Evolutionary conservation across 1,140 invertebrate species (phyloP).

Genomic region (Drosophila rufa): DNA sequence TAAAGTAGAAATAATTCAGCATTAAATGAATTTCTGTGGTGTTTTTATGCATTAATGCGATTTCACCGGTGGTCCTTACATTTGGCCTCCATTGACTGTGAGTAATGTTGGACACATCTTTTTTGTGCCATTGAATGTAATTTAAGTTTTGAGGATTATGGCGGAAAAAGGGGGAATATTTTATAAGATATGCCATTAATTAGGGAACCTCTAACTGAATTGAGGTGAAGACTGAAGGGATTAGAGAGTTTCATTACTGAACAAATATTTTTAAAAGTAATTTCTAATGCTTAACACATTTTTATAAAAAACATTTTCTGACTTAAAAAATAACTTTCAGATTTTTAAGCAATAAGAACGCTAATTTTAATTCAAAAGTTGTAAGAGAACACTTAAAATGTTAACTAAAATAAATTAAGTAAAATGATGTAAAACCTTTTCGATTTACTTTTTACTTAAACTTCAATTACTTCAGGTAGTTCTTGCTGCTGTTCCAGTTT

Average conservation of each 20-base stretch:
- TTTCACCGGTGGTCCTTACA: constrained; percentile 16
- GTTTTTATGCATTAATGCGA: constrained; percentile 33
- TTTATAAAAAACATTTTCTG: too few relatives aligned
- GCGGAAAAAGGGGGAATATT: not conserved
- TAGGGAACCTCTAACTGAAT: not conserved
- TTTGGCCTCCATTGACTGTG: constrained; percentile 2
- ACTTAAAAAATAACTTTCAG: too few relatives aligned
- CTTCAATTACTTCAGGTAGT: too few relatives aligned
- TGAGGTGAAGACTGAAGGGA: not conserved
- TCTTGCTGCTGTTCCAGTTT: not conserved
- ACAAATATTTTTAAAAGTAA: too few relatives aligned
- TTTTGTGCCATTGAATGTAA: not conserved
- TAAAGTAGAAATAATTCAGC: constrained; percentile 39
- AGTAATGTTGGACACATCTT: constrained; percentile 7
- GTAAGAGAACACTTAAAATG: too few relatives aligned
- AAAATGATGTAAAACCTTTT: too few relatives aligned
- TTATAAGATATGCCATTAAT: not conserved
- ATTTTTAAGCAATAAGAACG: too few relatives aligned
- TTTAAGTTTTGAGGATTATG: constrained; percentile 5
- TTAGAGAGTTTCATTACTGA: not conserved
- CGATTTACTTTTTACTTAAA: too few relatives aligned
- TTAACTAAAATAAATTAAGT: too few relatives aligned
- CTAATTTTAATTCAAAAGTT: too few relatives aligned
- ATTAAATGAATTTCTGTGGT: constrained; percentile 45
- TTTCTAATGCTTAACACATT: too few relatives aligned